Conservation (phyloP, 2,888 invertebrate genomes). For the Cephus runcator region DNA sequence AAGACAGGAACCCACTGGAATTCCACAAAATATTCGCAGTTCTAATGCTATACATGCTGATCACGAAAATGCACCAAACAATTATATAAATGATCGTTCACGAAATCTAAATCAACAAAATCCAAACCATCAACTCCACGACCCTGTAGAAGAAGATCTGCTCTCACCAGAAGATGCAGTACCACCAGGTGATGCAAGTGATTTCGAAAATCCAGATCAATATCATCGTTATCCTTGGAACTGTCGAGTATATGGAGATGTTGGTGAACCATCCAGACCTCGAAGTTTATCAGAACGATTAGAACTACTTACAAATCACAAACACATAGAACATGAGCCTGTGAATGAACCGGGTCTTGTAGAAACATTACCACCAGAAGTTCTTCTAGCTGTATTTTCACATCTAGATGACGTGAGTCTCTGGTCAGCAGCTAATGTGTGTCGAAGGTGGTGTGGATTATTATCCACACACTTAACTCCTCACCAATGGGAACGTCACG, state of each 20-base stretch:
- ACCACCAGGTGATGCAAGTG: conserved; percentile 34
- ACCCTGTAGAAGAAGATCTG: conserved; percentile 38
- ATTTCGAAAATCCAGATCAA: conserved; percentile 31
- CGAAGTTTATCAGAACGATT: conserved; percentile 73
- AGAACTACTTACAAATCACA: conserved; percentile 70
- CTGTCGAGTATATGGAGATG: conserved; percentile 37
- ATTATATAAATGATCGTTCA: conserved; percentile 11
- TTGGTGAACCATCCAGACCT: conserved; percentile 65
- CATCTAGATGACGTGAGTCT: conserved; percentile 92
- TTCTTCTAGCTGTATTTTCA: conserved; percentile 87
- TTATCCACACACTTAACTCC: conserved; percentile 82
- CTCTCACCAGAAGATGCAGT: conserved; percentile 28
- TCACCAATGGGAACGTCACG: conserved; percentile 83
- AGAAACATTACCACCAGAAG: conserved; percentile 80
- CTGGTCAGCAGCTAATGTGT: conserved; percentile 89
- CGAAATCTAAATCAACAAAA: conserved; percentile 7
- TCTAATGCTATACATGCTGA: not conserved
- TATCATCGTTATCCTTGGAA: conserved; percentile 35
- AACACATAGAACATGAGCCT: conserved; percentile 54
- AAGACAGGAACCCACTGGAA: conserved; percentile 10
- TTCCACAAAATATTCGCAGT: conserved; percentile 23
- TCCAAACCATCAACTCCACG: conserved; percentile 22
- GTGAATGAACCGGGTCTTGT: conserved; percentile 72
- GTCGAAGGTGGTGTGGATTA: conserved; percentile 85
- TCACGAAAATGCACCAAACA: conserved; percentile 6